Evolutionary conservation across 30 jellyfish, hydroid and myxozoan species (phyloP).

Genomic region (Rhopilema esculentum): DNA sequence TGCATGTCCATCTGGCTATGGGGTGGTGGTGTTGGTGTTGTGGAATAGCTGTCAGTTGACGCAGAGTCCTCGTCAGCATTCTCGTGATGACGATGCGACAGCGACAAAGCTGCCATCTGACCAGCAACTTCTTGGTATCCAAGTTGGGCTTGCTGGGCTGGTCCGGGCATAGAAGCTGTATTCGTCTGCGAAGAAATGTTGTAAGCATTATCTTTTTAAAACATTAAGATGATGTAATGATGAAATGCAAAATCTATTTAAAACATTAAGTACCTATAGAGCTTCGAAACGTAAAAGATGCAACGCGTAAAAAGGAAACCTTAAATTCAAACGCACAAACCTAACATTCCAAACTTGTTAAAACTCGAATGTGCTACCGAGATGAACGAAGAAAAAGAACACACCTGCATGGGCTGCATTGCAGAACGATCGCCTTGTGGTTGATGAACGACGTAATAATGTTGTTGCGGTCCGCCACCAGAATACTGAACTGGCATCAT

Average conservation of each 20-base stretch:
- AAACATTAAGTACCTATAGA: no score
- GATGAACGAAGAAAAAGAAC: background rate
- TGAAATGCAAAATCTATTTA: no score
- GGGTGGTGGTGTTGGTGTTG: constrained; percentile 75
- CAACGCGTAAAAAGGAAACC: no score
- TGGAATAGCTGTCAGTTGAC: constrained; percentile 56
- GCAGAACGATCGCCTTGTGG: constrained; percentile 66
- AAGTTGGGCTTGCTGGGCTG: constrained; percentile 18
- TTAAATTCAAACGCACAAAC: no score
- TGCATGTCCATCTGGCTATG: constrained; percentile 42
- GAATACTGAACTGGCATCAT: constrained; percentile 80
- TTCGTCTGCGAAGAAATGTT: constrained; percentile 9
- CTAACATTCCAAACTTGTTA: background rate
- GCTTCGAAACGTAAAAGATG: no score
- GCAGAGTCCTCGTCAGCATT: constrained; percentile 58
- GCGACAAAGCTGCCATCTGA: constrained; percentile 56
- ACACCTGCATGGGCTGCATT: constrained; percentile 62
- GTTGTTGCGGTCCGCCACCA: constrained; percentile 80
- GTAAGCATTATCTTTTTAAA: no score
- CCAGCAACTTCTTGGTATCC: constrained; percentile 53
- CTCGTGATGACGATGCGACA: constrained; percentile 55
- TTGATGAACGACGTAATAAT: constrained; percentile 79
- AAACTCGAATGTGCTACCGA: background rate
- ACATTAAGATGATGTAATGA: no score
- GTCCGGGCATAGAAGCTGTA: constrained; percentile 30